A percentile compares a stretch with the other conserved stretches of the same genome.
Conservation (phyloP, 1,140 invertebrate species). For the Drosophila varians region DNA sequence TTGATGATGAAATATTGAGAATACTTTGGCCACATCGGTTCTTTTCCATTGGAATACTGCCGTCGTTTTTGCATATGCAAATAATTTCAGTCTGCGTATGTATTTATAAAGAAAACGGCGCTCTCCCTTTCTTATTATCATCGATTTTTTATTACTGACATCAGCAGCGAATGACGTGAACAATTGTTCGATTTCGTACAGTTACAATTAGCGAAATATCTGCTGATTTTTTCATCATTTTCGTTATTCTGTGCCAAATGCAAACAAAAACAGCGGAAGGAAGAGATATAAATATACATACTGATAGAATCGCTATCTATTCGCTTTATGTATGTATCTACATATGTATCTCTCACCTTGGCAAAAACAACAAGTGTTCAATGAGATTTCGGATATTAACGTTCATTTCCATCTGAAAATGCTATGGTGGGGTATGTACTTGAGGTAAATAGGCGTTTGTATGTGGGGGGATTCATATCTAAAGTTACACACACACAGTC, state of each 20-base stretch:
- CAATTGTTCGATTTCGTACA: conserved; percentile 38
- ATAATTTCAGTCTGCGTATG: conserved; percentile 5
- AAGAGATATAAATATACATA: conserved; percentile 16
- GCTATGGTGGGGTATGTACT: conserved; percentile 13
- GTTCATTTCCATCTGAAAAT: conserved; percentile 28
- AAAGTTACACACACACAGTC: conserved; percentile 10
- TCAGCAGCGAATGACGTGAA: conserved; percentile 37
- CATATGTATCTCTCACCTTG: conserved; percentile 29
- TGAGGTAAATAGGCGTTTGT: no score
- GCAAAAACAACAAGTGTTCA: conserved; percentile 24
- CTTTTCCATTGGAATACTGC: conserved; percentile 6
- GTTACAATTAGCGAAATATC: conserved; percentile 68
- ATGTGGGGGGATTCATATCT: conserved; percentile 12
- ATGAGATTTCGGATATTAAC: conserved; percentile 26
- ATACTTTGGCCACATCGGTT: not conserved
- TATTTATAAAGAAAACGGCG: conserved; percentile 1
- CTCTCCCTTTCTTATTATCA: conserved; percentile 27
- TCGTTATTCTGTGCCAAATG: conserved; percentile 39
- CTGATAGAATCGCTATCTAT: conserved; percentile 2
- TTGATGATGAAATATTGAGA: conserved; percentile 57
- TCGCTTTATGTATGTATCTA: not conserved
- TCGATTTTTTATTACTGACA: conserved; percentile 21
- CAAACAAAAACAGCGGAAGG: conserved; percentile 38
- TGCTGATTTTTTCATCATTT: conserved; percentile 71
- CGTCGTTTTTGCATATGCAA: conserved; percentile 16